Evolutionary conservation across 2,797 vertebrate species (phyloP), one percentile per base, ranked within the genome.

Genomic region (Thaleichthys pacificus): DNA sequence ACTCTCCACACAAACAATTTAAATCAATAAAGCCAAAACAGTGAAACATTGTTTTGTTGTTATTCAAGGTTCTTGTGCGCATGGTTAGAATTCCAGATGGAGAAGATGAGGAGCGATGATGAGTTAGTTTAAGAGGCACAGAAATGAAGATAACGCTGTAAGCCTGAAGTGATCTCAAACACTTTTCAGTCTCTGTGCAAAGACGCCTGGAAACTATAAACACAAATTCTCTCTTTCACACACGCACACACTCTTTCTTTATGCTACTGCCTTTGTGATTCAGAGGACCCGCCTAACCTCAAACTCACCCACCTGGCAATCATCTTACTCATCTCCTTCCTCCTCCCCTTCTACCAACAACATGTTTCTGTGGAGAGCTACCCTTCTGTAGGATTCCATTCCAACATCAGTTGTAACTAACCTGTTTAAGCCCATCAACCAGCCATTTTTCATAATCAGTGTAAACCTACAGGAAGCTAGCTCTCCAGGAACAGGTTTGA

Each of bases 131-230:
- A 47, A 47, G 87, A 91, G 88, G 85, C 89, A 91, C 87, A 73
- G 61, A 67, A 82, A 86, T 72, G 75, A 68, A 81, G 51, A 58
- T 78, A 74, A 72, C 78, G 77, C 68, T 61, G 77, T 58, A 85
- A 84, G 83, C 77, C 80, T 70, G 80, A 84, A 83, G 86, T 84
- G 84, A 87, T 86, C 82, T 89, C 84, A 80, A 74, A 76, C 74
- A 76, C 78, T 76, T 51, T 6, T 5, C 61, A 70, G 28, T 22
- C 68, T 38, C 66, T 57, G 3, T 56, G 72, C 15, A 32, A 68
- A 19, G 63, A 72, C 61, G 73, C 68, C 0, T 4, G 4, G 76
- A 85, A 67, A 77, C 68, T 32, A 76, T 60, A 63, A 68, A 68
- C 60, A 67, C 32, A 24, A 67, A 42, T 68, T 42, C 51, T 66